Evolutionary conservation across 2,113 vertebrate species (phyloP), one percentile per base, ranked within the genome.

Genomic region (Emydocephalus ijimae): DNA sequence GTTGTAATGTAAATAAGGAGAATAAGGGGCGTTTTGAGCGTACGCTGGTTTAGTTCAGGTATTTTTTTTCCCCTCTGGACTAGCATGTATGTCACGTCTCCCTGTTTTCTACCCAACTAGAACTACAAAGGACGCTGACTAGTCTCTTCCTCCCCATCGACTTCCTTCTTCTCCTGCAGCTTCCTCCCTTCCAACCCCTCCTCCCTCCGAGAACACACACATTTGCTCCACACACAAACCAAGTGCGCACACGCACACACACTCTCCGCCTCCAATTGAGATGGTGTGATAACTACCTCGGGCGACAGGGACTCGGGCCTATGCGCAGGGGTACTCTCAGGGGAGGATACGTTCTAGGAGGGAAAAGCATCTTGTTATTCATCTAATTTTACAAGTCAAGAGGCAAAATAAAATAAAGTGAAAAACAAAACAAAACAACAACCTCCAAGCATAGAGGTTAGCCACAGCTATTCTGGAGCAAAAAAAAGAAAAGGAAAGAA

Each of bases 281-380:
- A 96, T 43, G 88, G 95, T 94, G 94, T 91, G 89, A 90, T 94
- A 96, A 94, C 93, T 98, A 99, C 99, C 98, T 99, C 98, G 23
- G 99, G 99, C 97, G 99, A 99, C 97, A 99, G 97, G 97, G 99
- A 98, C 97, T 99, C 98, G 1, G 98, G 98, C 95, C 98, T 98
- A 96, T 98, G 98, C 26, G 98, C 98, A 97, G 99, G 99, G 96
- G 98, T 99, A 57, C 98, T 98, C 97, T 99, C 99, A 4, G 99
- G 99, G 95, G 99, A 99, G 90, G 99, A 99, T 94, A 99, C 99
- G 97, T 99, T 99, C 99, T 99, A 97, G 95, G 96, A 97, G 93
- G 96, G 96, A 97, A 98, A 98, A 98, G 96, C 96, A 98, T 96
- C 95, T 96, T 93, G 96, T 98, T 98, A 98, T 96, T 97, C 94